Conservation (phyloP, 2,888 invertebrate genomes). For the Chrysotoxum bicinctum region DNA sequence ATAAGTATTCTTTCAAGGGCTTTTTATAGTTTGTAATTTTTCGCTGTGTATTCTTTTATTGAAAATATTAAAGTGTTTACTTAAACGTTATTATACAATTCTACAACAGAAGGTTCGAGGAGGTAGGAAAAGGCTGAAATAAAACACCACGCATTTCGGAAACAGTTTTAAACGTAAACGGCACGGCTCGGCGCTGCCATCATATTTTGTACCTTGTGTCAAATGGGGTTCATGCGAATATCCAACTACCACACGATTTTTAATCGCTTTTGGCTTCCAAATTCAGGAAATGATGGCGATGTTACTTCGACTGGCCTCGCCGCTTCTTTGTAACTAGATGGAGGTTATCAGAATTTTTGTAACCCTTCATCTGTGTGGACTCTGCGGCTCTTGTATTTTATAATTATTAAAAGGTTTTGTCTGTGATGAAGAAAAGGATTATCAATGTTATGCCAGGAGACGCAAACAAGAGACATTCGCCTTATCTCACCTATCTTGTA, state of each 20-base stretch:
- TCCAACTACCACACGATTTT: not conserved
- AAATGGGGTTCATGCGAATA: conserved; percentile 26
- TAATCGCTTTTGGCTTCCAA: conserved; percentile 51
- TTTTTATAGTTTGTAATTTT: too few relatives aligned
- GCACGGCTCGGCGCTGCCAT: too few relatives aligned
- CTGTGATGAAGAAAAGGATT: conserved; percentile 62
- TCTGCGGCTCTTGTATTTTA: conserved; percentile 45
- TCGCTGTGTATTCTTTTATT: too few relatives aligned
- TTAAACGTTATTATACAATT: too few relatives aligned
- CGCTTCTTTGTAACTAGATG: conserved; percentile 12
- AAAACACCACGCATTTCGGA: too few relatives aligned
- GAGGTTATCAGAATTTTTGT: conserved; percentile 52
- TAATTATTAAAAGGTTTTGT: conserved; percentile 63
- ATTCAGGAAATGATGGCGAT: conserved; percentile 38
- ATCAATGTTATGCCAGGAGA: conserved; percentile 74
- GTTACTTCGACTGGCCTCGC: not conserved
- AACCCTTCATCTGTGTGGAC: conserved; percentile 55
- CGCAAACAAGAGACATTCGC: conserved; percentile 48
- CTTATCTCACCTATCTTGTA: conserved; percentile 59
- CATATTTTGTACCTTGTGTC: conserved; percentile 39
- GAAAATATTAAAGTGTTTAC: too few relatives aligned
- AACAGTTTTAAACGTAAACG: too few relatives aligned
- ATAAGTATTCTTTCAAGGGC: too few relatives aligned
- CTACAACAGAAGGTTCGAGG: too few relatives aligned
- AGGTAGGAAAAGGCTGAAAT: too few relatives aligned